phyloP scores from a whole-genome alignment of 2,113 vertebrate genomes.

The cattle (Bos taurus) region ARS-UCD2.0 NC_037331.1:101237001-101237500 shows the following conservation, averaged over 20 bases:
- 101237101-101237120: neutral
- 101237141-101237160: neutral
- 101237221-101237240: neutral
- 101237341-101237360: neutral
- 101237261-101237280: neutral
- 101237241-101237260: neutral
- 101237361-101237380: neutral
- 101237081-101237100: neutral
- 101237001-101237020: neutral
- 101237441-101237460: neutral
- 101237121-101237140: neutral
- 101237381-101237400: neutral
- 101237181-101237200: neutral
- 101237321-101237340: neutral
- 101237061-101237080: neutral
- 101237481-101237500: neutral
- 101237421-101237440: neutral
- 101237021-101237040: neutral
- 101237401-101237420: neutral
- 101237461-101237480: neutral
- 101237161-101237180: neutral
- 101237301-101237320: neutral
- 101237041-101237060: neutral
- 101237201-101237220: neutral
- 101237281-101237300: neutral